Evolutionary conservation across 2,113 vertebrate genomes (phyloP), one percentile per base, ranked within the genome.

Genomic region (Pseudopipra pipra): DNA sequence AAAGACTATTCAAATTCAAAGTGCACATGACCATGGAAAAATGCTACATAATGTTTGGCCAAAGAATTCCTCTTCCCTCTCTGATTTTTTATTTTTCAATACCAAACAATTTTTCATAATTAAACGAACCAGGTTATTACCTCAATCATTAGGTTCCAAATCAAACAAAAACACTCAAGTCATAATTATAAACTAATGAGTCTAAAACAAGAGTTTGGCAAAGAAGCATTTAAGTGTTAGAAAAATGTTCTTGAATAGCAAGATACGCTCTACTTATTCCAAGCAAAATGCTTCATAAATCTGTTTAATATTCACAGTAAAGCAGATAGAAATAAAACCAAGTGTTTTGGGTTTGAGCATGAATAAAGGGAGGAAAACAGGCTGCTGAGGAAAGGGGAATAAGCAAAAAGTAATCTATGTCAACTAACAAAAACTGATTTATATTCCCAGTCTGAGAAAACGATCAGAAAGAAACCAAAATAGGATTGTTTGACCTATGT

Each of bases 401-500:
- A 93, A 66, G 67, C 86, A 75, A 71, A 96, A 96, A 96, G 87
- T 85, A 96, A 96, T 95, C 74, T 94, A 9, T 80, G 52, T 72
- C 92, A 96, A 93, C 18, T 72, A 95, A 94, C 11, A 24, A 89
- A 93, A 90, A 12, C 71, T 87, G 83, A 96, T 96, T 96, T 94
- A 92, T 92, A 94, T 92, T 96, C 90, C 59, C 72, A 39, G 77
- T 59, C 58, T 79, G 77, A 94, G 87, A 91, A 96, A 87, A 81
- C 25, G 12, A 91, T 94, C 65, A 93, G 61, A 91, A 97, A 81
- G 78, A 93, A 96, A 96, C 7, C 22, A 92, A 89, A 96, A 95
- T 90, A 94, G 94, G 87, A 93, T 95, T 92, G 76, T 87, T 96
- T 97, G 95, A 96, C 96, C 95, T 95, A 78, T 90, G 73, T 87